phyloP scores from a whole-genome alignment of 2,888 invertebrate species.

The Clepsis dumicolana region DNA sequence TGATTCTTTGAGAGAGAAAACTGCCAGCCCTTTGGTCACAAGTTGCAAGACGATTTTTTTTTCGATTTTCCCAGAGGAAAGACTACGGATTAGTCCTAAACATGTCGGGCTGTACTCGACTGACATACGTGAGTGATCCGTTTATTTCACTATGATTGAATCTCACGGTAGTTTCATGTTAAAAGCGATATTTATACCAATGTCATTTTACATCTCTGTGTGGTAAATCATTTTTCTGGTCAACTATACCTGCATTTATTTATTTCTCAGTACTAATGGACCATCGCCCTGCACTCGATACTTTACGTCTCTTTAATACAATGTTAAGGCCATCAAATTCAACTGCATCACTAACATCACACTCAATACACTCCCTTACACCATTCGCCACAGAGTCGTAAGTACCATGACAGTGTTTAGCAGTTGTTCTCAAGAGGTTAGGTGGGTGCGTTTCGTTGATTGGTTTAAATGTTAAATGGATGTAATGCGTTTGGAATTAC shows the following conservation, averaged over 20 bases:
- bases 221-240: too few relatives aligned
- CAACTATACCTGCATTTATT: background rate
- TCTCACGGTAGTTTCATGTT: too few relatives aligned
- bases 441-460: slow-evolving; percentile 21
- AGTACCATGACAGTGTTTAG: background rate
- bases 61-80: too few relatives aligned
- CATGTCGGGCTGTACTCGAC: too few relatives aligned
- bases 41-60: too few relatives aligned
- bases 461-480: slow-evolving; percentile 30
- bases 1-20: too few relatives aligned
- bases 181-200: too few relatives aligned
- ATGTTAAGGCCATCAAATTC: slow-evolving; percentile 23
- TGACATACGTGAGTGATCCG: too few relatives aligned
- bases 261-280: background rate
- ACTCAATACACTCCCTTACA: slow-evolving; percentile 3
- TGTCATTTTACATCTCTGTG: too few relatives aligned
- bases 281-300: background rate
- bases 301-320: slow-evolving; percentile 4
- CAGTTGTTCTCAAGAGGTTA: slow-evolving; percentile 3
- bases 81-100: too few relatives aligned
- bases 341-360: slow-evolving; percentile 7
- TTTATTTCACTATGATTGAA: too few relatives aligned
- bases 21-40: too few relatives aligned
- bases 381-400: background rate
- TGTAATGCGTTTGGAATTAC: slow-evolving; percentile 22